Conservation (phyloP, 2,113 vertebrate genomes). For the Taxidea taxus region DNA sequence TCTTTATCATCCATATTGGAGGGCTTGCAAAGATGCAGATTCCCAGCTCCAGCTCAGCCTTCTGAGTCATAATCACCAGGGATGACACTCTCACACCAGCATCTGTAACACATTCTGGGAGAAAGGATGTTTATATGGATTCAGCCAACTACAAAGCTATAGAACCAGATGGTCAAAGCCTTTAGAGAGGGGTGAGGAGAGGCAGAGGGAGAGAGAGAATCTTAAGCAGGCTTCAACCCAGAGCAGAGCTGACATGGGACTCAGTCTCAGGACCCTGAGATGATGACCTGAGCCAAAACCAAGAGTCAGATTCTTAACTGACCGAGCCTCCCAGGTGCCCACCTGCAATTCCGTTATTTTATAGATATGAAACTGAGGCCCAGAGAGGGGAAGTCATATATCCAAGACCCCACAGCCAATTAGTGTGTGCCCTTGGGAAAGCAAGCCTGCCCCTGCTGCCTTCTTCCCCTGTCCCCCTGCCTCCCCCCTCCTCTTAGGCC, state of each 20-base stretch:
- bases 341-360: neutral
- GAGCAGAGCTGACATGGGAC: neutral
- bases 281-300: neutral
- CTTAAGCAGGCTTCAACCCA: neutral
- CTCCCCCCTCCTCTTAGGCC: neutral
- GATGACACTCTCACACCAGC: neutral
- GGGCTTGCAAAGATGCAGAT: neutral
- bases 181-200: neutral
- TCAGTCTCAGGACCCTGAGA: neutral
- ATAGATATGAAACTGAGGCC: neutral
- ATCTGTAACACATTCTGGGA: neutral
- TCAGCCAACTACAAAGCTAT: neutral
- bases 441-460: neutral
- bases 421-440: neutral
- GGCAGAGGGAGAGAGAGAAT: neutral
- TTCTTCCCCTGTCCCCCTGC: accelerated
- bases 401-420: neutral
- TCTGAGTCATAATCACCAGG: no score
- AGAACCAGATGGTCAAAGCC: neutral
- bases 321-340: neutral
- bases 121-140: no score
- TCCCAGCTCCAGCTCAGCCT: neutral
- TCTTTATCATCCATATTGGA: neutral
- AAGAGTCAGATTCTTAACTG: neutral
- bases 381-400: neutral